phyloP scores from a whole-genome alignment of 2,888 invertebrate genomes.

The Chydorus sphaericus region DNA sequence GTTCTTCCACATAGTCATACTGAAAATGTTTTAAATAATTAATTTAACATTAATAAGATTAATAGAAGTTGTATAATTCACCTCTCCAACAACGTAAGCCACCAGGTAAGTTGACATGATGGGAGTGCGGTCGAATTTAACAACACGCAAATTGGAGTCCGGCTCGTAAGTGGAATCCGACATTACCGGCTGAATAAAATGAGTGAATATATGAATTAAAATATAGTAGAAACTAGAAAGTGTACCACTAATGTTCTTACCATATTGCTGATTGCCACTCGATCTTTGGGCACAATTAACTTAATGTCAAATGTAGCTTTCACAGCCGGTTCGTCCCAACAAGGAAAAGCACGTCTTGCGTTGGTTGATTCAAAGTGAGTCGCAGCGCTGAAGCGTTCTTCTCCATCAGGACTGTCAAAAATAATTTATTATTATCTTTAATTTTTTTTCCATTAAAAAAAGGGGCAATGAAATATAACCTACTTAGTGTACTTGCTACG shows the following conservation, averaged over 20 bases:
- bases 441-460: not conserved
- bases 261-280: conserved; percentile 90
- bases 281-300: conserved; percentile 60
- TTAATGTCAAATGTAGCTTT: conserved; percentile 89
- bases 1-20: conserved; percentile 80
- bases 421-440: not conserved
- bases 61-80: too few relatives aligned
- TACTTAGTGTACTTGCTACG: conserved; percentile 62
- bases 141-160: conserved; percentile 34
- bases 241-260: conserved; percentile 31
- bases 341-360: conserved; percentile 87
- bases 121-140: conserved; percentile 69
- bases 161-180: conserved; percentile 22
- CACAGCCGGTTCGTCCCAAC: conserved; percentile 94
- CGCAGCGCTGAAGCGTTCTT: conserved; percentile 67
- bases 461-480: conserved; percentile 8
- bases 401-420: conserved; percentile 40
- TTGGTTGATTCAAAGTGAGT: conserved; percentile 85
- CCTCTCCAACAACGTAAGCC: conserved; percentile 87
- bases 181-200: conserved; percentile 29
- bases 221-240: not conserved
- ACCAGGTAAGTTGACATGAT: conserved; percentile 92
- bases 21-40: too few relatives aligned
- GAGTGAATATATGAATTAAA: not conserved
- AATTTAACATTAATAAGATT: too few relatives aligned